A percentile compares a stretch with the other conserved stretches of the same genome.
Conservation (phyloP, 64 coral and sea anemone species). For the Trachythela sp. region DNA sequence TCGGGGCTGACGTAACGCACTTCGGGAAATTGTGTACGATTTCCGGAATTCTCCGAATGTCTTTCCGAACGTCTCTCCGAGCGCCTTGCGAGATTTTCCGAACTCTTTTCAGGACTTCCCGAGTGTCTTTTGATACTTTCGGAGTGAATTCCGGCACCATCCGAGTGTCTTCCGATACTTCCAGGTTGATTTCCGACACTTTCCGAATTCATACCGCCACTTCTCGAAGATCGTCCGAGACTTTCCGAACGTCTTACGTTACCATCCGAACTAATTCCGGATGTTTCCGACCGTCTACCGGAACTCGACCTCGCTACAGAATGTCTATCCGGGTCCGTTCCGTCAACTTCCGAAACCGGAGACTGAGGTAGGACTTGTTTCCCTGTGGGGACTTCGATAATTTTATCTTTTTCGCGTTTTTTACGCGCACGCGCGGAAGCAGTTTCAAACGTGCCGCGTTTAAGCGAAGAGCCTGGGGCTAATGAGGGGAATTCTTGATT, state of each 20-base stretch:
- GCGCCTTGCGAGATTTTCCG: neutral
- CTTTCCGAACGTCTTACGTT: neutral
- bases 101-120: neutral
- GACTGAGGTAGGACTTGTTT: neutral
- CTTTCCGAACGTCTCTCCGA: neutral
- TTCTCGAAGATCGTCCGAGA: neutral
- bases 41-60: neutral
- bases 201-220: neutral
- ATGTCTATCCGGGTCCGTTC: neutral
- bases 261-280: neutral
- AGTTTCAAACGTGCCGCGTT: slow-evolving; percentile 9
- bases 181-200: neutral
- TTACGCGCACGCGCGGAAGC: slow-evolving; percentile 24
- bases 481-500: neutral
- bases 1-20: neutral
- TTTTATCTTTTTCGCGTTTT: neutral
- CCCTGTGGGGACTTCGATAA: neutral
- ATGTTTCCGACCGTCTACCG: neutral
- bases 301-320: neutral
- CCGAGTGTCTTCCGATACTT: neutral
- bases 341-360: neutral
- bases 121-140: neutral
- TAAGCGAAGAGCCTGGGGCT: neutral
- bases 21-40: neutral
- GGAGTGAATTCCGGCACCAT: neutral